Base-by-base conservation (phyloP, 2,113 vertebrate species). In the Malaclemys terrapin region DNA sequence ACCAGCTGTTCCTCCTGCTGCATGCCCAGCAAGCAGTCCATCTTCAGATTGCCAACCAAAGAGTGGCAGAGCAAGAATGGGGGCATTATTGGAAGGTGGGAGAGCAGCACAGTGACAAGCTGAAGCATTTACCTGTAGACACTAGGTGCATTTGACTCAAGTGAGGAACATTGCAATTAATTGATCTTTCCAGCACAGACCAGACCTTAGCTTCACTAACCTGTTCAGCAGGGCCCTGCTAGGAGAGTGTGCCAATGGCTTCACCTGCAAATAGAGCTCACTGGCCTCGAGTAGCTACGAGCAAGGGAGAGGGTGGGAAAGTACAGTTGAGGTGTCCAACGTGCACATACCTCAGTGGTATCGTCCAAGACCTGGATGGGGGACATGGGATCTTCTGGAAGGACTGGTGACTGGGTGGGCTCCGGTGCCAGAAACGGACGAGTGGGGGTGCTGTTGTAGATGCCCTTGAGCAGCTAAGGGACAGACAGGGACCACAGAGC, bases 401-500 rank as follows among this genome's bases (percentile, higher is more conserved):
- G 85, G 72, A 98, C 94, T 50, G 91, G 95, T 86, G 93, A 91
- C 49, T 94, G 95, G 45, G 53, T 89, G 5, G 89, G 78, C 8
- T 97, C 97, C 0, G 91, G 95, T 9, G 95, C 16, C 35, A 89
- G 83, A 85, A 93, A 85, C 52, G 98, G 97, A 94, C 83, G 98
- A n/a, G 92, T 45, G 2, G 98, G 98, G 1, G 98, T 98, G 52
- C 98, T 98, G 98, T 98, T 98, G 52, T 95, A 96, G 89, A 99
- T 79, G 50, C 96, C 93, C 84, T 38, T 91, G 80, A 96, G 85
- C 59, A 97, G 90, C 97, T 98, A 91, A 1, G 9, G 49, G 91
- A 95, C 38, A 80, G 95, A 90, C 4, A 57, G 42, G 1, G 0
- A 80, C 31, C 31, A 5, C 29, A 72, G 45, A 42, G 20, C 29